Percentiles rank a stretch among this genome's conserved stretches.
These are phyloP conservation scores for Trissolcus japonicus DNA, from an alignment of 2,888 invertebrate genomes.

Conservation along the genomic window DNA sequence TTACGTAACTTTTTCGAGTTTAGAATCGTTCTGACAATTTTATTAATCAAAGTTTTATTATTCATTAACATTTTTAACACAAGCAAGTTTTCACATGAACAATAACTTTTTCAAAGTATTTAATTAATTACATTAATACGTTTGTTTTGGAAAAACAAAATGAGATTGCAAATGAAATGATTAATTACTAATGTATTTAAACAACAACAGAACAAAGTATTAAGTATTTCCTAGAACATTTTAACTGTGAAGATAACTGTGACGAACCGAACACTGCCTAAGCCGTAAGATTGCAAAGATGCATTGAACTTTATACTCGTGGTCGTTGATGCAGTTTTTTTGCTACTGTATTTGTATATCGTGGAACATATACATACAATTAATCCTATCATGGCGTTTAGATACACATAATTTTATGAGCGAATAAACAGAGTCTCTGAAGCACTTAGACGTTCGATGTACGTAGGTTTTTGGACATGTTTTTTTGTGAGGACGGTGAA, in stretches of 20 bases:
- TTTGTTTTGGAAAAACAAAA: too few relatives aligned
- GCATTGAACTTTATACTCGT: constrained; percentile 66
- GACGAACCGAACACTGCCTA: constrained; percentile 55
- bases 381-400: constrained; percentile 38
- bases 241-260: constrained; percentile 51
- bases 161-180: too few relatives aligned
- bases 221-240: neutral
- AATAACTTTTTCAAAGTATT: too few relatives aligned
- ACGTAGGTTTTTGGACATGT: constrained; percentile 50
- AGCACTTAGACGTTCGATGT: constrained; percentile 52
- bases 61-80: too few relatives aligned
- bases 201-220: neutral
- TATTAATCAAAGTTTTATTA: too few relatives aligned
- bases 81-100: too few relatives aligned
- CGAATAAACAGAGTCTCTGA: constrained; percentile 42
- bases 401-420: constrained; percentile 27
- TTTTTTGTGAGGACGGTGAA: constrained; percentile 56
- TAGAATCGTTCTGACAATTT: too few relatives aligned
- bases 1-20: too few relatives aligned
- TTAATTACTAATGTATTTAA: neutral
- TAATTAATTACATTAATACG: too few relatives aligned
- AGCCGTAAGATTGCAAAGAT: constrained; percentile 44
- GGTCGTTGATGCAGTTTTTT: constrained; percentile 63
- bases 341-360: constrained; percentile 72
- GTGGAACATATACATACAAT: constrained; percentile 41